Conservation (phyloP, 2,113 vertebrate species). For the Montifringilla adamsi region DNA sequence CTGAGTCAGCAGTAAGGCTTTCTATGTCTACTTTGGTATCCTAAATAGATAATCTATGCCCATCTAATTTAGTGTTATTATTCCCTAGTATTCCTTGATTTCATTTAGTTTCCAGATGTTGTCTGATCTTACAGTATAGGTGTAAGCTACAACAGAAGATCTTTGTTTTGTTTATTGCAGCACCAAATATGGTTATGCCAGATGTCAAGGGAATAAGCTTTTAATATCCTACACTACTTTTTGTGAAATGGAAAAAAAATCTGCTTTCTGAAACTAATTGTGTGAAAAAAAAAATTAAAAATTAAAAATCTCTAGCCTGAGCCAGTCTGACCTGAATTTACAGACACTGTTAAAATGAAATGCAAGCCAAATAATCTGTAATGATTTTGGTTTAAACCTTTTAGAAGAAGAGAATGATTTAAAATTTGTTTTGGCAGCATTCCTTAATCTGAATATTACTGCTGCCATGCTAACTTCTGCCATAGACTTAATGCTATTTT, state of each 20-base stretch:
- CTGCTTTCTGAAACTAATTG: not conserved
- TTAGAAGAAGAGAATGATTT: slow-evolving; percentile 23
- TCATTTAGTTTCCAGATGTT: slow-evolving; percentile 15
- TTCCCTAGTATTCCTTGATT: not conserved
- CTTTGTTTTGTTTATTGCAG: slow-evolving; percentile 28
- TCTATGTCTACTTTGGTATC: not conserved
- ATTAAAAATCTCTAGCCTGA: not conserved
- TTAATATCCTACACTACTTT: not conserved
- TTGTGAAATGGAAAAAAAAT: not conserved
- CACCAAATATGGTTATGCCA: not conserved
- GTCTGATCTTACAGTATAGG: not conserved
- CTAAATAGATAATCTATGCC: not conserved
- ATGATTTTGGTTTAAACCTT: slow-evolving; percentile 19
- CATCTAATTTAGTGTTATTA: not conserved
- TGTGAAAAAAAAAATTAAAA: not conserved
- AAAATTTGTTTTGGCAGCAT: slow-evolving; percentile 51
- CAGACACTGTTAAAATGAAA: not conserved
- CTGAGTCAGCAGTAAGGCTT: not conserved
- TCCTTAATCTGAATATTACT: slow-evolving; percentile 43
- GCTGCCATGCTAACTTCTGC: slow-evolving; percentile 23
- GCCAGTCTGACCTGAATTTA: not conserved
- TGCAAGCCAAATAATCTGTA: slow-evolving; percentile 23
- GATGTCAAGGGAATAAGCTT: not conserved
- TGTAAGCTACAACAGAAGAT: not conserved
- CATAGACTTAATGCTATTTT: slow-evolving; percentile 30